phyloP scores from a whole-genome alignment of 2,888 invertebrate species.

The Tethea ocularis region DNA sequence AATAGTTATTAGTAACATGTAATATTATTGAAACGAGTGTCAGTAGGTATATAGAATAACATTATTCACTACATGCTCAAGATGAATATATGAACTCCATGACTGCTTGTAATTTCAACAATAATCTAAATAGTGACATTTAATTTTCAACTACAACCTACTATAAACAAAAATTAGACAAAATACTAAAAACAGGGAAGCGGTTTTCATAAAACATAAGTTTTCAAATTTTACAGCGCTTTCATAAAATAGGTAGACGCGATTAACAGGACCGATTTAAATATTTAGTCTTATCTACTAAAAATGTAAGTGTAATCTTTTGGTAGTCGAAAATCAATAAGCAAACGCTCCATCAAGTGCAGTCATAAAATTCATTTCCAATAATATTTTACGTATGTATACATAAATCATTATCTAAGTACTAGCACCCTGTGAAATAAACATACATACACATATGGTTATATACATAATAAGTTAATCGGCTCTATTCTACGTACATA shows the following conservation, averaged over 20 bases:
- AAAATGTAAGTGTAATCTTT: not conserved
- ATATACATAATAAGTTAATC: constrained; percentile 59
- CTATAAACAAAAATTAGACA: too few species aligned
- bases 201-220: not conserved
- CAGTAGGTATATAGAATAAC: constrained; percentile 42
- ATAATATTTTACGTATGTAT: constrained; percentile 40
- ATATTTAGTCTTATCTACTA: not conserved
- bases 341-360: constrained; percentile 29
- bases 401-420: constrained; percentile 57
- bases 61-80: constrained; percentile 46
- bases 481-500: constrained; percentile 49
- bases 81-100: constrained; percentile 38
- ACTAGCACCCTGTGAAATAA: constrained; percentile 76
- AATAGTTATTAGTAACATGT: constrained; percentile 59
- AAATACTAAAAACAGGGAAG: not conserved
- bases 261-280: not conserved
- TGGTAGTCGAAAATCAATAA: too few species aligned
- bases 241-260: constrained; percentile 7
- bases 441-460: constrained; percentile 60
- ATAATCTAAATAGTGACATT: not conserved
- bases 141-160: not conserved
- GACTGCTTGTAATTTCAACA: constrained; percentile 33
- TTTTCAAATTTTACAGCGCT: not conserved
- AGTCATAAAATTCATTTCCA: constrained; percentile 51
- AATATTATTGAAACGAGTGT: constrained; percentile 48